Evolutionary conservation across 1,140 invertebrate genomes (phyloP), one percentile per base, ranked within the genome.

Genomic region (Linepithema humile): DNA sequence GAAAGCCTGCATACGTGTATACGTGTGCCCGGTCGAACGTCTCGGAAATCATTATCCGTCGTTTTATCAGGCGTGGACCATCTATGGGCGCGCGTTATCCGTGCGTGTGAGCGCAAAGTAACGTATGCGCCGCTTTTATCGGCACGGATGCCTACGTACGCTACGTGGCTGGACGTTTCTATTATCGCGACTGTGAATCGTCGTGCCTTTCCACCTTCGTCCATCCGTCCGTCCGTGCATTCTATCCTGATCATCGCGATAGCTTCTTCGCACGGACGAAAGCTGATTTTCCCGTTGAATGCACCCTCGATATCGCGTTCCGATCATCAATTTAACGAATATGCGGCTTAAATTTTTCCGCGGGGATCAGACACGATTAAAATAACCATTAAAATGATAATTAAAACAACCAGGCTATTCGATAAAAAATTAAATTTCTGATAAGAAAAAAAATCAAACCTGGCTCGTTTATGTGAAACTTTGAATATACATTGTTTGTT

Each of bases 101-200:
- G 15, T n/a, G n/a, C 23, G 12, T 15, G 55, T 40, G 32, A 35
- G 59, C 20, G 57, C 57, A 10, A 64, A 3, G n/a, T 83, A 83
- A 83, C 84, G n/a, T 77, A 87, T 70, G 62, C 77, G 26, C 9
- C 3, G 29, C 38, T 40, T 86, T 87, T 87, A 87, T 83, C 85
- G 40, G 70, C 48, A 48, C 12, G 64, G 26, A 57, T 57, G 17
- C 75, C 75, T 43, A 80, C 64, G 48, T 55, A n/a, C 48, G 48
- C 40, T 55, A 29, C 12, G 29, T 3, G 38, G 26, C 32, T 50
- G 67, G 55, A 87, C 70, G 85, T 87, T 86, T 86, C 84, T 83
- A 86, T 87, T 87, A 87, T 86, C 85, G 55, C 45, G 45, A 53
- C 23, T 45, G 84, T 10, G 80, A 78, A 87, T 87, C 88, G 85